These are phyloP conservation scores for Schizothorax lantsangensis DNA, from an alignment of 2,797 vertebrate species.

Conservation along the genomic window DNA sequence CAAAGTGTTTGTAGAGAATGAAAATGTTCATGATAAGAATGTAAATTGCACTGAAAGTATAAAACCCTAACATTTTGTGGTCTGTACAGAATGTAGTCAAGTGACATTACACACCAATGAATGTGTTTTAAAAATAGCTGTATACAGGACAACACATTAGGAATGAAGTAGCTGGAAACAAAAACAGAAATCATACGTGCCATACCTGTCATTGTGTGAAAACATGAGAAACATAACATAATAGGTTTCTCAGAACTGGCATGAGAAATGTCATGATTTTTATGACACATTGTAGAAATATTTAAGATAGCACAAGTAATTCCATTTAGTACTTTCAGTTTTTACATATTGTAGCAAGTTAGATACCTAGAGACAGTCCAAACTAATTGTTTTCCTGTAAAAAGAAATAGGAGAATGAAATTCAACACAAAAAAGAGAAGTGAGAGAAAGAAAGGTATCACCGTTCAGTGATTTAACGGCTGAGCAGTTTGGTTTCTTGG, in stretches of 20 bases:
- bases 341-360: background rate
- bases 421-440: background rate
- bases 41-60: background rate
- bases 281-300: background rate
- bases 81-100: conserved; percentile 41
- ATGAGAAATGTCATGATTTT: background rate
- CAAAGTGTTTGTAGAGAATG: background rate
- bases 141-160: no score
- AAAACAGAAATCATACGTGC: background rate
- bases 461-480: background rate
- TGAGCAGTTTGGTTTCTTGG: background rate
- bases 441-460: background rate
- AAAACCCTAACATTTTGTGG: background rate
- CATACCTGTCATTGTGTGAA: background rate
- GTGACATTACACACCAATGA: conserved; percentile 18
- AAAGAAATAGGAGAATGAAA: background rate
- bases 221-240: background rate
- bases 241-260: background rate
- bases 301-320: background rate
- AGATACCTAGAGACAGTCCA: background rate
- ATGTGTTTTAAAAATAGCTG: background rate
- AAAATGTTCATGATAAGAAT: background rate
- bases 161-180: background rate
- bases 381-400: background rate
- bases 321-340: background rate